Percentiles rank a stretch among this genome's conserved stretches.
Conservation (phyloP, 2,113 vertebrate genomes). For the Podarcis raffonei region DNA sequence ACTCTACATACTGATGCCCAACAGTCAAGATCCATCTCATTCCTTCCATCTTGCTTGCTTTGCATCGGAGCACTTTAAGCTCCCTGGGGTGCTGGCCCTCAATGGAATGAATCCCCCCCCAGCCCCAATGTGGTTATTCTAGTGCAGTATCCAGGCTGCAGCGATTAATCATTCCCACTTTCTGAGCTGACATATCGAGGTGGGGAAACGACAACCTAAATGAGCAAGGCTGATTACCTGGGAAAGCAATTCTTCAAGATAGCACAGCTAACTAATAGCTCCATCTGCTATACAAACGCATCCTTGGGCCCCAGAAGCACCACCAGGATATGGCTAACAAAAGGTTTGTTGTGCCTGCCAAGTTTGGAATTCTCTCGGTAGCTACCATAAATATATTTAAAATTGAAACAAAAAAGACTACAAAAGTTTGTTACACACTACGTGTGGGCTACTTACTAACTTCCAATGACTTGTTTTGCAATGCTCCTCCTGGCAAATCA, state of each 20-base stretch:
- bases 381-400: conserved; percentile 5
- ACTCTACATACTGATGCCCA: conserved; percentile 56
- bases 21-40: conserved; percentile 64
- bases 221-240: conserved; percentile 87
- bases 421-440: not conserved
- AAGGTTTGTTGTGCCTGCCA: conserved; percentile 59
- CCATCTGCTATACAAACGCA: conserved; percentile 81
- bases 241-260: conserved; percentile 86
- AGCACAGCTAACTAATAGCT: conserved; percentile 79
- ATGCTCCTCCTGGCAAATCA: not conserved
- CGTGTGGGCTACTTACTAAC: not conserved
- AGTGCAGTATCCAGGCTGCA: conserved; percentile 69
- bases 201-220: conserved; percentile 81
- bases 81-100: conserved; percentile 57
- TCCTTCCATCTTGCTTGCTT: conserved; percentile 64
- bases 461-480: not conserved
- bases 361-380: conserved; percentile 52
- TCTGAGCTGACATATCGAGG: conserved; percentile 75
- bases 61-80: conserved; percentile 59
- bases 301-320: conserved; percentile 69
- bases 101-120: conserved; percentile 56
- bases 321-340: conserved; percentile 59
- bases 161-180: conserved; percentile 79
- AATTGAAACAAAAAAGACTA: conserved; percentile 7
- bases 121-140: conserved; percentile 45